These are phyloP conservation scores for Cheilosia urbana DNA, from an alignment of 2,888 invertebrate species.

Conservation along the genomic window DNA sequence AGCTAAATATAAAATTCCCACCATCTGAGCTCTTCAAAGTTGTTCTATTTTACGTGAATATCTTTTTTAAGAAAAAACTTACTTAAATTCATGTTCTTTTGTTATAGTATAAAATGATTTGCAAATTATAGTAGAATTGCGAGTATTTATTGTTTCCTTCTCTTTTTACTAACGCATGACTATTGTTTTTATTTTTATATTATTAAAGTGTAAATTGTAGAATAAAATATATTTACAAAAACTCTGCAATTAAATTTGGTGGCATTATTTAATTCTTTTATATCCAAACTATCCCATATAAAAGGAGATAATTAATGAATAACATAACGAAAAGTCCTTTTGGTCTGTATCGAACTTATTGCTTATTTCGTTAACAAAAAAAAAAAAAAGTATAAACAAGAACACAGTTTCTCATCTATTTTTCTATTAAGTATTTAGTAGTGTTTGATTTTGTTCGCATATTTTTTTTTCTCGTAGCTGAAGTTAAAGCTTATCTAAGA, in stretches of 20 bases:
- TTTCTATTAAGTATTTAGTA: slow-evolving; percentile 36
- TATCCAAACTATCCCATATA: slow-evolving; percentile 24
- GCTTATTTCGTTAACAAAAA: slow-evolving; percentile 6
- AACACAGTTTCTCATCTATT: slow-evolving; percentile 13
- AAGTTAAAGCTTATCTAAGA: slow-evolving; percentile 65
- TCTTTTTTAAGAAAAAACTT: background rate
- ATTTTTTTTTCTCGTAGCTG: slow-evolving; percentile 41
- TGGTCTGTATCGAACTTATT: slow-evolving; percentile 19
- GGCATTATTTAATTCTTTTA: slow-evolving; percentile 35
- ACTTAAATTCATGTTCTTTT: background rate
- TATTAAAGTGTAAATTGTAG: slow-evolving; percentile 34
- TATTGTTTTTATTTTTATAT: slow-evolving; percentile 17
- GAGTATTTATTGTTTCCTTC: slow-evolving; percentile 62
- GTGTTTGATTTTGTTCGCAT: slow-evolving; percentile 41
- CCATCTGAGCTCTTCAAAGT: background rate
- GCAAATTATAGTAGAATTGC: slow-evolving; percentile 39
- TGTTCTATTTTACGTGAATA: background rate
- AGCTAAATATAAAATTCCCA: background rate
- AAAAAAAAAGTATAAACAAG: slow-evolving; percentile 1
- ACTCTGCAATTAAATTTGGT: slow-evolving; percentile 32
- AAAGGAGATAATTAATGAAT: background rate
- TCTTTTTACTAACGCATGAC: slow-evolving; percentile 47
- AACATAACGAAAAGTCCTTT: slow-evolving; percentile 17
- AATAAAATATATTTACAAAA: slow-evolving; percentile 30
- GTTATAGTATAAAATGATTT: background rate